Evolutionary conservation across 2,888 invertebrate genomes (phyloP).

Genomic region (Thumatha senex): DNA sequence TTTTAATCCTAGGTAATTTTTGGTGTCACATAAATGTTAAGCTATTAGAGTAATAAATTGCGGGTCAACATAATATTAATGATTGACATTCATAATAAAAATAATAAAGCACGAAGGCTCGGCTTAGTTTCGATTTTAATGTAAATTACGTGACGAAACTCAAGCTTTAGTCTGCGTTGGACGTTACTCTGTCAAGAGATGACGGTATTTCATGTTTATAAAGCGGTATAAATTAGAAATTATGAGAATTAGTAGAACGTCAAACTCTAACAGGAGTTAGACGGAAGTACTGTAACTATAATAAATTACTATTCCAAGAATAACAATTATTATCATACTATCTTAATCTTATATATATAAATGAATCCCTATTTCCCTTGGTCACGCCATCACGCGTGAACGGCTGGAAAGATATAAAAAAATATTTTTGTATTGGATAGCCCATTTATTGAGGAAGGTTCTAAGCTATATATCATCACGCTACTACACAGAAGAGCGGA

Average conservation of each 20-base stretch:
- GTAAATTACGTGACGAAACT: conserved; percentile 50
- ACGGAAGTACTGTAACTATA: conserved; percentile 24
- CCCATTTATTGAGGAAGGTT: too few species aligned
- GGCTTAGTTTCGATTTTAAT: conserved; percentile 54
- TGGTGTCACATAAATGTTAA: too few species aligned
- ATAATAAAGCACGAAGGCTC: conserved; percentile 24
- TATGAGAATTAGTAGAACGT: conserved; percentile 21
- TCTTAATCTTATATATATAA: conserved; percentile 16
- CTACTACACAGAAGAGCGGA: too few species aligned
- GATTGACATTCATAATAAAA: conserved; percentile 38
- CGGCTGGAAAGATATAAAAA: too few species aligned
- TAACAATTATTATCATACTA: conserved; percentile 13
- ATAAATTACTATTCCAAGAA: conserved; percentile 25
- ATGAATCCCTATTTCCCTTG: too few species aligned
- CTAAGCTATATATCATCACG: too few species aligned
- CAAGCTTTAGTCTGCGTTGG: conserved; percentile 39
- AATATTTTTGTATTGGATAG: too few species aligned
- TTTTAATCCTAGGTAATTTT: too few species aligned
- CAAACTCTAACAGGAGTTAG: conserved; percentile 21
- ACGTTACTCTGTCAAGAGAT: conserved; percentile 42
- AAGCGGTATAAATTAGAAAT: conserved; percentile 33
- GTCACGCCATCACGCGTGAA: too few species aligned
- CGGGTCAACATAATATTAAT: conserved; percentile 23
- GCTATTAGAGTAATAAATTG: conserved; percentile 4
- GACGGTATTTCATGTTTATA: conserved; percentile 49